A percentile compares a stretch with the other conserved stretches of the same genome.
These are phyloP conservation scores for Hydrochoerus hydrochaeris DNA, from an alignment of 2,113 vertebrate genomes.

Conservation along the genomic window DNA sequence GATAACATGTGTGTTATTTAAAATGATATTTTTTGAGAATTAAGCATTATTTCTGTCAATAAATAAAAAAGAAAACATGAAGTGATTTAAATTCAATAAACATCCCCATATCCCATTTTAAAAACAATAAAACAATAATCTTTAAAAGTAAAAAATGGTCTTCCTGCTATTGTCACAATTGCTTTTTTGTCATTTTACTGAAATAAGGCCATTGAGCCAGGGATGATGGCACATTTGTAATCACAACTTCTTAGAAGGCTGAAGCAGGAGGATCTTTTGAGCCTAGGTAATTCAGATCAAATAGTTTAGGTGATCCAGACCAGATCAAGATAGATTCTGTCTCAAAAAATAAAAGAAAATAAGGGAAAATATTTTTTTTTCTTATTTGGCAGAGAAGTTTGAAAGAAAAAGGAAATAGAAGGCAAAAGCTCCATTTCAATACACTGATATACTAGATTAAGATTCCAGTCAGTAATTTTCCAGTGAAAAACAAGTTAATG, in stretches of 20 bases:
- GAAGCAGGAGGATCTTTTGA: background rate
- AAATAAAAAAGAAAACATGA: background rate
- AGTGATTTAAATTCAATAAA: background rate
- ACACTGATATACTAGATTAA: background rate
- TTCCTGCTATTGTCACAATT: background rate
- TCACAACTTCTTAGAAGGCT: background rate
- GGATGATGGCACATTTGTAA: background rate
- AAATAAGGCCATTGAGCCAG: background rate
- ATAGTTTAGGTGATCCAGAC: background rate
- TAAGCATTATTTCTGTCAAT: background rate
- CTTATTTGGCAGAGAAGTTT: background rate
- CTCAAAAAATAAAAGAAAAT: background rate
- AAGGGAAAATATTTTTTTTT: background rate
- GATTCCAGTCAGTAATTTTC: background rate
- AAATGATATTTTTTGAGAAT: background rate
- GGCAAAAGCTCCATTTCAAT: background rate
- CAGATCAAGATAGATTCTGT: background rate
- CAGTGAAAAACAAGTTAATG: background rate
- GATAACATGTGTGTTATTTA: background rate
- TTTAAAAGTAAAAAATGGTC: background rate
- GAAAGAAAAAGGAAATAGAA: background rate
- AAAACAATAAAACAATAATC: background rate
- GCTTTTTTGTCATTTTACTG: background rate
- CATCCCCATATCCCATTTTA: background rate
- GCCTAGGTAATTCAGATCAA: background rate